These are phyloP conservation scores for Gallinago paraguaiae DNA, from an alignment of 2,113 vertebrate genomes.

Conservation along the genomic window DNA sequence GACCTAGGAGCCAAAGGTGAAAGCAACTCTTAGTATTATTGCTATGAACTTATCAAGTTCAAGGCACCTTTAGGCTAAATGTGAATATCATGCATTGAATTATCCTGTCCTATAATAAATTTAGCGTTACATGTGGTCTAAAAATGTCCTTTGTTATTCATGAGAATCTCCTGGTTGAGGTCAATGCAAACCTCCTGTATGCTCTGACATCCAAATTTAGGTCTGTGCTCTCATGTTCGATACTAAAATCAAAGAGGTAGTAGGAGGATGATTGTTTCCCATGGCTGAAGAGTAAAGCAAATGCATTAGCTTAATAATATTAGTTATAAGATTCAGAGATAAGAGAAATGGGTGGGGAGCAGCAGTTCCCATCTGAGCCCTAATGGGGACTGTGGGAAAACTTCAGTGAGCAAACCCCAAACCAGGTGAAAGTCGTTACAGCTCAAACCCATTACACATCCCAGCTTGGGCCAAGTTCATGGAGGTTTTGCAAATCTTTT, in stretches of 20 bases:
- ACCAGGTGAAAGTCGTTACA: background rate
- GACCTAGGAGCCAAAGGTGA: background rate
- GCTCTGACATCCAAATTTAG: background rate
- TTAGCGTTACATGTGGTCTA: background rate
- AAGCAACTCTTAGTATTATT: background rate
- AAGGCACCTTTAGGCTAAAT: background rate
- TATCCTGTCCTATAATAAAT: background rate
- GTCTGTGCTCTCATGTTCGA: background rate
- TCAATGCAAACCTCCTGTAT: background rate
- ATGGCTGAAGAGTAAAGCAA: slow-evolving; percentile 43
- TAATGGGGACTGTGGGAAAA: slow-evolving; percentile 58
- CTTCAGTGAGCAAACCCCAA: slow-evolving; percentile 5
- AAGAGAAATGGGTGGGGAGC: slow-evolving; percentile 38
- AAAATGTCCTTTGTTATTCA: background rate
- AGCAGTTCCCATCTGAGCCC: slow-evolving; percentile 36
- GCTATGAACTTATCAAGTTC: background rate
- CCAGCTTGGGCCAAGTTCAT: background rate
- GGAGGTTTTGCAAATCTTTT: slow-evolving; percentile 14
- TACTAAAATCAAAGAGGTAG: slow-evolving; percentile 21
- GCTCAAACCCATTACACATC: slow-evolving; percentile 9
- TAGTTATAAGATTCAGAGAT: slow-evolving; percentile 48
- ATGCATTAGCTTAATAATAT: slow-evolving; percentile 49
- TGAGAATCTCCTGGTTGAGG: slow-evolving; percentile 13
- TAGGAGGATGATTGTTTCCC: slow-evolving; percentile 36
- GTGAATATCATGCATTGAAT: background rate